Conservation (phyloP, 2,797 vertebrate genomes). For the Ceryle rudis region DNA sequence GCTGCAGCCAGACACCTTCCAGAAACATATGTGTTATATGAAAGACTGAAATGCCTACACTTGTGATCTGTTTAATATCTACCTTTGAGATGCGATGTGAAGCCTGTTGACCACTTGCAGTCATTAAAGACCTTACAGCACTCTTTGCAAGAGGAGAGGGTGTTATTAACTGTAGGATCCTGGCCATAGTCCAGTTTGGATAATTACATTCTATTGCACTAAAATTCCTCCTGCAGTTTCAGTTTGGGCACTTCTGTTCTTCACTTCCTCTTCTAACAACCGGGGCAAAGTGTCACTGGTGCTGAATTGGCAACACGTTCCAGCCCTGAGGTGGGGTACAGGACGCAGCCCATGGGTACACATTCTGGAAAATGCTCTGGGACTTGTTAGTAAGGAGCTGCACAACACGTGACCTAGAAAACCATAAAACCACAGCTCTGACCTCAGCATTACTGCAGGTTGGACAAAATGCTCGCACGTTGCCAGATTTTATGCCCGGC, state of each 20-base stretch:
- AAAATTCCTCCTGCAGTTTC: conserved; percentile 76
- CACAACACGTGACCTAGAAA: background rate
- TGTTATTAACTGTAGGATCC: conserved; percentile 71
- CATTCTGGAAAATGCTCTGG: conserved; percentile 42
- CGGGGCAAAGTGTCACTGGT: background rate
- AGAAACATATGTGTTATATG: background rate
- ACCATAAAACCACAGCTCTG: background rate
- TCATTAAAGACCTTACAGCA: conserved; percentile 73
- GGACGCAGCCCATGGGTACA: background rate
- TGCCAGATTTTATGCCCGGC: background rate
- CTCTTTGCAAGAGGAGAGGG: conserved; percentile 77
- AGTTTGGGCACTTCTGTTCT: conserved; percentile 61
- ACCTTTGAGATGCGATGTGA: conserved; percentile 41
- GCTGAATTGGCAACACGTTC: background rate
- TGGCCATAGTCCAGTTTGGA: conserved; percentile 77
- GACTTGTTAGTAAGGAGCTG: conserved; percentile 37
- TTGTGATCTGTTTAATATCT: background rate
- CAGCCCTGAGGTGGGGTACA: background rate
- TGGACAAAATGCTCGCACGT: background rate
- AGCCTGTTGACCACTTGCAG: conserved; percentile 68
- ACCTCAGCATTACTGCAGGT: background rate
- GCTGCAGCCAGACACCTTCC: background rate
- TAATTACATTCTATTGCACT: conserved; percentile 79
- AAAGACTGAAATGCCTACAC: background rate
- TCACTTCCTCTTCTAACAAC: conserved; percentile 48